phyloP scores from a whole-genome alignment of 1,140 invertebrate species.

The Pseudomyrmex concolor region DNA sequence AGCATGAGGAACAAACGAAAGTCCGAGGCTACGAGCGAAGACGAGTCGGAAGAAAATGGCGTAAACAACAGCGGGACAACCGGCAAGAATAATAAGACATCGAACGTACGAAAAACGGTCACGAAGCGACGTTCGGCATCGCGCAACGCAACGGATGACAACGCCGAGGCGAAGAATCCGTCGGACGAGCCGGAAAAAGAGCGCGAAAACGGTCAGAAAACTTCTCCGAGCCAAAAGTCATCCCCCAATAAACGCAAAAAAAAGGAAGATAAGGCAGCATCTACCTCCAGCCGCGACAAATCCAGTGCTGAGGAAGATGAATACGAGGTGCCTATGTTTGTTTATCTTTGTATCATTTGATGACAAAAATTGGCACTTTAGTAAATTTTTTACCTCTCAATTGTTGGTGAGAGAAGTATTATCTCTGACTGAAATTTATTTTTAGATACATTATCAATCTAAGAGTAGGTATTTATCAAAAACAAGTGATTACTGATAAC shows the following conservation, averaged over 20 bases:
- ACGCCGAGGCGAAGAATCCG: constrained; percentile 7
- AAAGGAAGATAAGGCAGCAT: constrained; percentile 71
- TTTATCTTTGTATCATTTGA: no score
- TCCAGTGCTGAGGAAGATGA: constrained; percentile 69
- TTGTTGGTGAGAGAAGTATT: no score
- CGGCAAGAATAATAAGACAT: constrained; percentile 64
- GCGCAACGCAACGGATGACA: constrained; percentile 58
- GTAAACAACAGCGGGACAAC: constrained; percentile 60
- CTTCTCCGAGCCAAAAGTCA: neutral
- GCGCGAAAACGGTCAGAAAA: constrained; percentile 71
- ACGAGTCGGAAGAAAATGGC: constrained; percentile 81
- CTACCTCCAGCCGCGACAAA: constrained; percentile 64
- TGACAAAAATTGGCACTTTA: no score
- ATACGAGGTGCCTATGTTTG: constrained; percentile 75
- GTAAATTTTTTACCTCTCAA: no score
- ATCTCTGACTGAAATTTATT: no score
- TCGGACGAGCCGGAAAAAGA: constrained; percentile 62
- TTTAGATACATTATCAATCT: no score
- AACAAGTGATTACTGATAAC: no score
- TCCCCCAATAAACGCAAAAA: constrained; percentile 71
- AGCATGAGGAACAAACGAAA: constrained; percentile 77
- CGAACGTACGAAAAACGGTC: constrained; percentile 23
- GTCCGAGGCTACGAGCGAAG: constrained; percentile 78
- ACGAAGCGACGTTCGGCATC: constrained; percentile 67
- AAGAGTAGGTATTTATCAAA: no score